Conservation (phyloP, 2,888 invertebrate genomes). For the Oligia fasciuncula region DNA sequence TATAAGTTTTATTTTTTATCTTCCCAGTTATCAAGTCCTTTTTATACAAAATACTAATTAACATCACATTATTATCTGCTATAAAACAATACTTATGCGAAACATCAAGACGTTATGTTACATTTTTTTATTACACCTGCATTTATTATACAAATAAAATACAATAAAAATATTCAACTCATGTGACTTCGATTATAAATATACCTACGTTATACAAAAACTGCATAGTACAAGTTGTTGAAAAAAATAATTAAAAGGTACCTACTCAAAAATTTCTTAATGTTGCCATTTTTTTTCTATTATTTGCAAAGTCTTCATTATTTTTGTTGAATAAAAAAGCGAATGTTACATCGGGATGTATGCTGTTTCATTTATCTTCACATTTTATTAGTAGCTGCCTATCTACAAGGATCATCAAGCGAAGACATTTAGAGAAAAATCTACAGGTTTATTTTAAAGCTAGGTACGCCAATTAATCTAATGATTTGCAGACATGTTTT, state of each 20-base stretch:
- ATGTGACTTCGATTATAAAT: not conserved
- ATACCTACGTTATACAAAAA: not conserved
- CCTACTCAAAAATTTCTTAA: not conserved
- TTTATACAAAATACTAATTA: conserved; percentile 63
- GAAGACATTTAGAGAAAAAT: conserved; percentile 54
- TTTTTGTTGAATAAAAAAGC: conserved; percentile 9
- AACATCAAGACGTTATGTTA: conserved; percentile 42
- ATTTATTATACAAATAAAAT: conserved; percentile 14
- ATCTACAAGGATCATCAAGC: conserved; percentile 53
- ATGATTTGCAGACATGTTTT: conserved; percentile 27
- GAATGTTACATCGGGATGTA: conserved; percentile 15
- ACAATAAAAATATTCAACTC: conserved; percentile 10
- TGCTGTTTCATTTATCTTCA: conserved; percentile 31
- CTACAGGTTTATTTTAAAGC: conserved; percentile 48
- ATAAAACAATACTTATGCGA: conserved; percentile 47
- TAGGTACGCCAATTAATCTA: conserved; percentile 47
- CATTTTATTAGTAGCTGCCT: conserved; percentile 44
- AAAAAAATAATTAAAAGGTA: not conserved
- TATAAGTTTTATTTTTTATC: conserved; percentile 43
- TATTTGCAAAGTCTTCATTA: not conserved
- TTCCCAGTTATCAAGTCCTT: conserved; percentile 49
- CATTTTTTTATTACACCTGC: conserved; percentile 6
- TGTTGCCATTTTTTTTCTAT: not conserved
- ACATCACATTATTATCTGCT: conserved; percentile 60
- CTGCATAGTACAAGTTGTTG: not conserved